phyloP scores from a whole-genome alignment of 2,797 vertebrate genomes.

The Lepus townsendii region DNA sequence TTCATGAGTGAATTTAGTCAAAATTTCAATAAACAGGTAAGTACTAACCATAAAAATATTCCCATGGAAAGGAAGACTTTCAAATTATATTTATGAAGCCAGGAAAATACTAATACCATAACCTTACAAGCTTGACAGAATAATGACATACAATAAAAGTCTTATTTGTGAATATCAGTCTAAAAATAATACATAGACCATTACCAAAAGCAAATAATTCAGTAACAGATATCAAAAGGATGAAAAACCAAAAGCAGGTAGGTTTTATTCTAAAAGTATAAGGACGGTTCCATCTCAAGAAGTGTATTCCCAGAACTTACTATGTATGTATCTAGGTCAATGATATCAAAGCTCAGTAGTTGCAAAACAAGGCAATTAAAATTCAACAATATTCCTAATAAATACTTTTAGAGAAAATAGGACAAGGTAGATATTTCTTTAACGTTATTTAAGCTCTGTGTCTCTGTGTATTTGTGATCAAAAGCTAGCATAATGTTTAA shows the following conservation, averaged over 20 bases:
- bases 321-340: neutral
- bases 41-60: constrained; percentile 46
- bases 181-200: neutral
- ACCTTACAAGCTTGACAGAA: neutral
- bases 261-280: constrained; percentile 21
- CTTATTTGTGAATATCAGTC: constrained; percentile 19
- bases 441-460: neutral
- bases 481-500: neutral
- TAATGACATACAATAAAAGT: constrained; percentile 13
- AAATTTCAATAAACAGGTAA: constrained; percentile 28
- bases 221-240: constrained; percentile 32
- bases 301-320: neutral
- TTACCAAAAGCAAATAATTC: constrained; percentile 46
- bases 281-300: neutral
- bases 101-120: constrained; percentile 7
- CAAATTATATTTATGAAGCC: constrained; percentile 37
- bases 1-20: constrained; percentile 47
- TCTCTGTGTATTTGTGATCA: neutral
- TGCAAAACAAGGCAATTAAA: constrained; percentile 7
- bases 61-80: neutral
- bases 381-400: constrained; percentile 41
- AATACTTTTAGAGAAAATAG: constrained; percentile 44
- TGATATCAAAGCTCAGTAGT: neutral
- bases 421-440: constrained; percentile 1
- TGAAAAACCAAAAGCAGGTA: constrained; percentile 31